phyloP scores from a whole-genome alignment of 2,888 invertebrate species.

The Trichopria drosophilae region DNA sequence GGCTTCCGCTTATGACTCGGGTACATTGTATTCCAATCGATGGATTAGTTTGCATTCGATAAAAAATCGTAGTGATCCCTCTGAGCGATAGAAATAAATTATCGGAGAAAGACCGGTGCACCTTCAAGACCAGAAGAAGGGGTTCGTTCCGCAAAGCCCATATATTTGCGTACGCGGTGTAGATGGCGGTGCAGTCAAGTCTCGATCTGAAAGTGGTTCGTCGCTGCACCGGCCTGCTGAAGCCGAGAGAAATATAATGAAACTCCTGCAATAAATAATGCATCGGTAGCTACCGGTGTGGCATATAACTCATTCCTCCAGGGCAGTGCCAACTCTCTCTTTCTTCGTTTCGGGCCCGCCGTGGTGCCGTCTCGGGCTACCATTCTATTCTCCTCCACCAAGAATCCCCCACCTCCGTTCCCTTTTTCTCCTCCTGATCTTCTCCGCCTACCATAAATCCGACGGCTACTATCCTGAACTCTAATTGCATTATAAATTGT shows the following conservation, averaged over 20 bases:
- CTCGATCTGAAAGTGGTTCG: slow-evolving; percentile 30
- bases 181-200: slow-evolving; percentile 6
- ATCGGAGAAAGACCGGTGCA: no score
- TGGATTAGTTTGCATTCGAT: no score
- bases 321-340: slow-evolving; percentile 41
- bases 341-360: slow-evolving; percentile 30
- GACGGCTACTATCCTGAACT: slow-evolving; percentile 56
- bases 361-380: slow-evolving; percentile 8
- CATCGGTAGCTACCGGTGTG: slow-evolving; percentile 56
- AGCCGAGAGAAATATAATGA: slow-evolving; percentile 54
- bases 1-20: no score
- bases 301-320: slow-evolving; percentile 54
- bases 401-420: slow-evolving; percentile 21
- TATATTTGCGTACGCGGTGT: slow-evolving; percentile 13
- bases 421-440: slow-evolving; percentile 31
- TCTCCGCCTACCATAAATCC: slow-evolving; percentile 56
- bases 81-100: no score
- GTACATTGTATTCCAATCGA: no score
- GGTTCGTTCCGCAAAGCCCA: slow-evolving; percentile 14
- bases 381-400: slow-evolving; percentile 23
- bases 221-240: slow-evolving; percentile 14
- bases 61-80: no score
- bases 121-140: neutral
- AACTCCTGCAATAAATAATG: slow-evolving; percentile 58
- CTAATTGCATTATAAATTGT: slow-evolving; percentile 60